Conservation (phyloP, 2,797 vertebrate genomes). For the Craterocephalus amniculus region DNA sequence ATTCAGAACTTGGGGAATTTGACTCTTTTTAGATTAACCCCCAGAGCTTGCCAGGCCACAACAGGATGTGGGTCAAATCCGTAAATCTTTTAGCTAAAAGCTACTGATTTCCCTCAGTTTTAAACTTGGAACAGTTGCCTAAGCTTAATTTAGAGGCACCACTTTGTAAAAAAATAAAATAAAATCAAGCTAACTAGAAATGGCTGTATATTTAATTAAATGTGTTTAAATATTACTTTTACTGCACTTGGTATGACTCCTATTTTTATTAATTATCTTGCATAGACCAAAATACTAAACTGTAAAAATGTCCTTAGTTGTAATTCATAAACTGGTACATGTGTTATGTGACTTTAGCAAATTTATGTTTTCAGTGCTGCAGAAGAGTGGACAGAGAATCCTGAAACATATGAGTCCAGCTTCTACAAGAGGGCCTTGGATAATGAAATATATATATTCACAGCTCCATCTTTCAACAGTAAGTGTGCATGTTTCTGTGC, state of each 20-base stretch:
- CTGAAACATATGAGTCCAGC: constrained; percentile 95
- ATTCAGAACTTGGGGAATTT: constrained; percentile 55
- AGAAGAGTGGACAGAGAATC: constrained; percentile 93
- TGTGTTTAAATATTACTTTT: constrained; percentile 45
- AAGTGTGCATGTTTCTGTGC: constrained; percentile 66
- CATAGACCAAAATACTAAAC: constrained; percentile 37
- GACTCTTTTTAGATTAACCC: constrained; percentile 46
- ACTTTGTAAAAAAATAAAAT: constrained; percentile 19
- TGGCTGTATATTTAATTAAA: constrained; percentile 23
- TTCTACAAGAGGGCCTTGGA: constrained; percentile 98
- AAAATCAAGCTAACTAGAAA: constrained; percentile 42
- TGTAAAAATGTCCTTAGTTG: constrained; percentile 42
- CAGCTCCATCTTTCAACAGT: constrained; percentile 94
- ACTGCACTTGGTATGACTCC: constrained; percentile 43
- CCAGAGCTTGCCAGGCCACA: constrained; percentile 44
- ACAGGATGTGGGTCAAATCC: constrained; percentile 47
- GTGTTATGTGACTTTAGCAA: constrained; percentile 39
- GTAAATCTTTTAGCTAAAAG: constrained; percentile 47
- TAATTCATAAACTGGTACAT: constrained; percentile 30
- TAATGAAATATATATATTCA: constrained; percentile 97
- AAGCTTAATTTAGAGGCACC: constrained; percentile 25
- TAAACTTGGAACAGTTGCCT: constrained; percentile 32
- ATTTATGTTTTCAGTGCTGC: constrained; percentile 86
- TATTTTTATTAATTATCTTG: constrained; percentile 44
- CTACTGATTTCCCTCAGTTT: constrained; percentile 51